These are phyloP conservation scores for Aphidius colemani DNA, from an alignment of 2,888 invertebrate species.

Conservation along the genomic window DNA sequence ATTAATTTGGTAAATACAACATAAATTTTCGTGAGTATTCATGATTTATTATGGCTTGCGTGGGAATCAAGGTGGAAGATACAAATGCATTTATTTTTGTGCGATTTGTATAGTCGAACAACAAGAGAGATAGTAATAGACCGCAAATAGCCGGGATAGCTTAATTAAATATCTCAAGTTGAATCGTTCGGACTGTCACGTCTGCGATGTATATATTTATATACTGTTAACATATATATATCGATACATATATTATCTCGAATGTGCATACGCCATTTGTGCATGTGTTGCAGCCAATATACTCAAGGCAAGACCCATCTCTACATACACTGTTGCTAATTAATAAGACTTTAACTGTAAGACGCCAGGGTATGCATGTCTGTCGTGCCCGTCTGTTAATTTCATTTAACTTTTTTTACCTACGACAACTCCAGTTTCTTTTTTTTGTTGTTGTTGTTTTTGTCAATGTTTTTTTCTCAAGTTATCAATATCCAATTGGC, in stretches of 20 bases:
- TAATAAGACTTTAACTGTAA: conserved; percentile 43
- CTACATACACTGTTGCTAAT: conserved; percentile 38
- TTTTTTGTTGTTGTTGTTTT: too few species aligned
- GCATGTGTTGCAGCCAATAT: conserved; percentile 27
- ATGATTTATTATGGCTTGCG: too few species aligned
- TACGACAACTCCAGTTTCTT: too few species aligned
- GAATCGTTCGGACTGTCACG: not conserved
- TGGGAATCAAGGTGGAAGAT: too few species aligned
- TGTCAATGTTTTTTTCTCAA: too few species aligned
- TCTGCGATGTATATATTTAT: not conserved
- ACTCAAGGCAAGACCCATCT: conserved; percentile 36
- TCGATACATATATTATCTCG: not conserved
- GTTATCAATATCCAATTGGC: too few species aligned
- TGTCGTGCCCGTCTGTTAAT: conserved; percentile 28
- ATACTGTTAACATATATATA: not conserved
- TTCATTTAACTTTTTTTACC: too few species aligned
- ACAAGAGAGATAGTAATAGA: too few species aligned
- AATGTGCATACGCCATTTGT: not conserved
- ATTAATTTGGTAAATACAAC: too few species aligned
- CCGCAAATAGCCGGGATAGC: not conserved
- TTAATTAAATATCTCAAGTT: conserved; percentile 4
- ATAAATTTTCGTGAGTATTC: too few species aligned
- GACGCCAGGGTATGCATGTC: conserved; percentile 34
- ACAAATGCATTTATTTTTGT: too few species aligned
- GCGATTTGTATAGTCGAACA: too few species aligned